phyloP scores from a whole-genome alignment of 2,113 vertebrate genomes.

The Bubo bubo region DNA sequence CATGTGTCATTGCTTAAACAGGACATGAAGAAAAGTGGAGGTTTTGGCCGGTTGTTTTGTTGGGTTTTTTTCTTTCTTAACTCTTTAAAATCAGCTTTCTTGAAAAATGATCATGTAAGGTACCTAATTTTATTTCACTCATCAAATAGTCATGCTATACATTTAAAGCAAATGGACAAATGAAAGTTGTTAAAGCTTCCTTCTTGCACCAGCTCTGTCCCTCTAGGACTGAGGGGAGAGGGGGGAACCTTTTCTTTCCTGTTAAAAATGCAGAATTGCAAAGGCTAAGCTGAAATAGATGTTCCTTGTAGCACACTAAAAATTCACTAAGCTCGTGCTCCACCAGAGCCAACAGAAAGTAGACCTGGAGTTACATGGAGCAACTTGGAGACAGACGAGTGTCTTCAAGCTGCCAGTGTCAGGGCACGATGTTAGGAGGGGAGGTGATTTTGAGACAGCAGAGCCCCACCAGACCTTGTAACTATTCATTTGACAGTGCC shows the following conservation, averaged over 20 bases:
- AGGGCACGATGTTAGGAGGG: neutral
- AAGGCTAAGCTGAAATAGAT: neutral
- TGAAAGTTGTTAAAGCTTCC: neutral
- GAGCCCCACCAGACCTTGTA: neutral
- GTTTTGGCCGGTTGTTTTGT: neutral
- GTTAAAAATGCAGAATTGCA: neutral
- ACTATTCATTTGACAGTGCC: neutral
- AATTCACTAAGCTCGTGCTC: neutral
- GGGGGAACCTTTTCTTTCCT: neutral
- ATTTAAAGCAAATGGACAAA: neutral
- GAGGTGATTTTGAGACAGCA: neutral
- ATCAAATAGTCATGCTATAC: neutral
- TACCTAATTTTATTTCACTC: neutral
- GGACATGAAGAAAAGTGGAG: neutral
- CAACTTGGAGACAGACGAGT: neutral
- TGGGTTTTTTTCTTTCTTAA: neutral
- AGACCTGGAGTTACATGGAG: neutral
- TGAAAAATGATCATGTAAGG: neutral
- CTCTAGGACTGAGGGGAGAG: neutral
- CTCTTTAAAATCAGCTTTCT: neutral
- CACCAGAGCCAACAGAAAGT: neutral
- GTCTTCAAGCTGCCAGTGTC: neutral
- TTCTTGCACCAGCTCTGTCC: neutral
- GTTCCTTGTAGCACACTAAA: neutral
- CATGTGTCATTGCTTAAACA: constrained; percentile 39